Evolutionary conservation across 2,888 invertebrate genomes (phyloP).

Genomic region (Rhagophthalmus giganteus): DNA sequence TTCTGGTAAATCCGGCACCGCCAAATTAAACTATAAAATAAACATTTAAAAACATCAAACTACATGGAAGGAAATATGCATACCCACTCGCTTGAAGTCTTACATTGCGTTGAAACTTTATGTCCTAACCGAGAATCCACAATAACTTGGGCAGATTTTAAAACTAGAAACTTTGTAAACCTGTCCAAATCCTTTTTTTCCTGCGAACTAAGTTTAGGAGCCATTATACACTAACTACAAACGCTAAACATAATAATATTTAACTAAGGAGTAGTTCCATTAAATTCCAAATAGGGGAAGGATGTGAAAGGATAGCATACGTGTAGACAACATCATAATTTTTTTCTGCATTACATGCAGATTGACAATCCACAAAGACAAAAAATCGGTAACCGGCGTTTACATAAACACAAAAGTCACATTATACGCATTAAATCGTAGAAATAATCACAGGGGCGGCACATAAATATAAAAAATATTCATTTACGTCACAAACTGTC

Average conservation of each 20-base stretch:
- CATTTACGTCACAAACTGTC: background rate
- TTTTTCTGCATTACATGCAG: background rate
- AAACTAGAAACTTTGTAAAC: constrained; percentile 83
- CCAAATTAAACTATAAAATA: constrained; percentile 79
- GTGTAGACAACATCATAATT: background rate
- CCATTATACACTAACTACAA: constrained; percentile 25
- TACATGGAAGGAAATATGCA: too few species aligned
- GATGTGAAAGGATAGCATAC: background rate
- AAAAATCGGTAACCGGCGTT: background rate
- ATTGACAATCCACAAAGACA: too few species aligned
- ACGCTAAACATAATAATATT: background rate
- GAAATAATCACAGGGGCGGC: background rate
- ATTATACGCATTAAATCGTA: background rate
- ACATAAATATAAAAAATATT: background rate
- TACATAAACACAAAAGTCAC: background rate
- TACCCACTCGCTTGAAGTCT: constrained; percentile 79
- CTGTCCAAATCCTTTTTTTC: constrained; percentile 84
- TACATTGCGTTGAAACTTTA: constrained; percentile 79
- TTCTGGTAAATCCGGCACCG: constrained; percentile 82
- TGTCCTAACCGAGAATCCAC: constrained; percentile 90
- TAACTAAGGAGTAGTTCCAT: too few species aligned
- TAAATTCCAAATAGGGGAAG: background rate
- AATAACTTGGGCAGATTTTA: constrained; percentile 88
- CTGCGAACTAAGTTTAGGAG: constrained; percentile 58
- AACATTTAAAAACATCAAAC: constrained; percentile 20